Conservation (phyloP, 1,140 invertebrate species). For the Lordiphosa clarofinis region DNA sequence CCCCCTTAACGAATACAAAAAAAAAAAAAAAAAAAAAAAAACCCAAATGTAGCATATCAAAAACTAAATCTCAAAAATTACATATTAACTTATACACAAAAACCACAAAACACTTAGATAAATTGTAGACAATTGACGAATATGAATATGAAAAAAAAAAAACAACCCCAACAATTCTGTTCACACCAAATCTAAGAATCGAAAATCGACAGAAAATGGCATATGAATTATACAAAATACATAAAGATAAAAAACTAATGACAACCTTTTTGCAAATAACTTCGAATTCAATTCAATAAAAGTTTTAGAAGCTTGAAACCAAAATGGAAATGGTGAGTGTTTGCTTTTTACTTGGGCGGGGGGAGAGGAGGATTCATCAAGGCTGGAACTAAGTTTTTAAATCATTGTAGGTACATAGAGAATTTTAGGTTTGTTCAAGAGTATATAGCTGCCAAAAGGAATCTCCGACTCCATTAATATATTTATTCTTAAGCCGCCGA, state of each 20-base stretch:
- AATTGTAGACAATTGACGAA: constrained; percentile 45
- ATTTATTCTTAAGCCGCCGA: no score
- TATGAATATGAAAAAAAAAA: constrained; percentile 20
- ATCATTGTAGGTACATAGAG: no score
- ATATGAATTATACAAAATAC: constrained; percentile 43
- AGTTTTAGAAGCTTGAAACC: constrained; percentile 72
- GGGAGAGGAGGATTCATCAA: no score
- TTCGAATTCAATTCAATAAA: constrained; percentile 78
- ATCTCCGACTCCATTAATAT: no score
- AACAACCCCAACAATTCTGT: constrained; percentile 21
- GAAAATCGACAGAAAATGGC: constrained; percentile 2
- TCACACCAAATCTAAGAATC: constrained; percentile 17
- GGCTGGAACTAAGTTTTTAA: no score
- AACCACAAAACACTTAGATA: constrained; percentile 26
- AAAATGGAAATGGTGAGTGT: background rate
- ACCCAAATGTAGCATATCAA: constrained; percentile 68
- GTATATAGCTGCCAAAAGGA: no score
- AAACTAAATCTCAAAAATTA: constrained; percentile 62
- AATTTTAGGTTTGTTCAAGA: no score
- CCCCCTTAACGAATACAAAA: constrained; percentile 36
- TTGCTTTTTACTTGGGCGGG: no score
- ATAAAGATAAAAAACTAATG: constrained; percentile 50
- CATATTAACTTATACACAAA: constrained; percentile 50
- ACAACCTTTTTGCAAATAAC: constrained; percentile 71
- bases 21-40: constrained; percentile 26